Evolutionary conservation across 2,113 vertebrate genomes (phyloP), one percentile per base, ranked within the genome.

Genomic region (Anhinga rufa): DNA sequence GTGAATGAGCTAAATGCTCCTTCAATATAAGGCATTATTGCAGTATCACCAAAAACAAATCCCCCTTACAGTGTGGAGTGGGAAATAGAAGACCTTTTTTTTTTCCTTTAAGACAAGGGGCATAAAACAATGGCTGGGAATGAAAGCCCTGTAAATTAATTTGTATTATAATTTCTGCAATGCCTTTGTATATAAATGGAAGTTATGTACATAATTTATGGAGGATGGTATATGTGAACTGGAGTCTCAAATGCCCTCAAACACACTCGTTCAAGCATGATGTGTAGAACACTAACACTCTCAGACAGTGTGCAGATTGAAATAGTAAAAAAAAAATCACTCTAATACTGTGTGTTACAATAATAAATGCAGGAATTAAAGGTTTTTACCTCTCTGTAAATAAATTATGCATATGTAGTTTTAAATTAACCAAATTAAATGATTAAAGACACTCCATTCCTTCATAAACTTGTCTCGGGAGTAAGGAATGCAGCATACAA

Each of bases 391-490:
- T 98, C 93, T 95, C 97, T 97, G 89, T 90, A 95, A 94, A 98
- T 99, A 98, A 98, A 99, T 98, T 98, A 98, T 98, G 97, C 97
- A 98, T 97, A 78, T 91, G 75, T 65, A 96, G 97, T 97, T 98
- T 98, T 98, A 98, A 98, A 98, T 98, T 98, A 98, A 96, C 97
- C 95, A 98, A 98, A 99, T 98, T 98, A 97, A 98, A 98, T 98
- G 98, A 98, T 99, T 98, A 97, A 98, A 98, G 98, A 98, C 98
- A 98, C 98, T 98, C 90, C 97, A 98, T 98, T 98, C 97, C 98
- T 98, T 98, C 98, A 98, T 98, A 98, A 98, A 98, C 98, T 98
- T 94, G 95, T 98, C 98, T 98, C 94, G 16, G 91, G 98, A 96
- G 96, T 98, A 90, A 93, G 87, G 85, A 94, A 93, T 55, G 89